Base-by-base conservation (phyloP, 2,888 invertebrate genomes). In the Rotaria socialis region DNA sequence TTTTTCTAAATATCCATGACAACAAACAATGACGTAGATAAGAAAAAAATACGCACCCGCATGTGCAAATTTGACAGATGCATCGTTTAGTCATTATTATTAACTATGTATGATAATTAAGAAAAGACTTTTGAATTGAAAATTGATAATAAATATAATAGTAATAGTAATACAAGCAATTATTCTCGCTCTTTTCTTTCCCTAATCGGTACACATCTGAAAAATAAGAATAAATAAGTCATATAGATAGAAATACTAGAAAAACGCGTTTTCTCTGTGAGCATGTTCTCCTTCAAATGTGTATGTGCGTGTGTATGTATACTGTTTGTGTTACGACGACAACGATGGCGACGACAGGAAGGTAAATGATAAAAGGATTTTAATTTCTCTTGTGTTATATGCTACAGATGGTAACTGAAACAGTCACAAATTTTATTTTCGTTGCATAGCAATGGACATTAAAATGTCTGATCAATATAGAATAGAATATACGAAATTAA, bases 1-100 rank as follows among this genome's bases (percentile, higher is more conserved):
- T 11, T 60, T n/a, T 67, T 27, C 41, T 67, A 6, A 41, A 67
- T 67, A 41, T 35, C 67, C 67, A 67, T 67, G 67, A 67, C 67
- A 67, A 67, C 67, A 67, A 5, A 67, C 1, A 67, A 2, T 0
- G 19, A 27, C 35, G 16, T 27, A 7, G 8, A 67, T 67, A 27
- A 5, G 50, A 50, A 27, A 41, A 41, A 41, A 35, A 67, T 67
- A 80, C 85, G 41, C n/a, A 85, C 85, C 87, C 87, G 55, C 87
- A 87, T 27, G 87, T 87, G 85, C 87, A 87, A 50, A 87, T 60
- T 85, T 87, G 85, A 24, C 87, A 87, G 16, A 87, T 85, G 85
- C 87, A 87, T 58, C 60, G 55, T 74, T 87, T 85, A 22, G 85
- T 85, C 87, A 87, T 87, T 58, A 52, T 60, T 24, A 19, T 67